These are phyloP conservation scores for Adrianichthys oophorus DNA, from an alignment of 2,797 vertebrate species.

Conservation along the genomic window DNA sequence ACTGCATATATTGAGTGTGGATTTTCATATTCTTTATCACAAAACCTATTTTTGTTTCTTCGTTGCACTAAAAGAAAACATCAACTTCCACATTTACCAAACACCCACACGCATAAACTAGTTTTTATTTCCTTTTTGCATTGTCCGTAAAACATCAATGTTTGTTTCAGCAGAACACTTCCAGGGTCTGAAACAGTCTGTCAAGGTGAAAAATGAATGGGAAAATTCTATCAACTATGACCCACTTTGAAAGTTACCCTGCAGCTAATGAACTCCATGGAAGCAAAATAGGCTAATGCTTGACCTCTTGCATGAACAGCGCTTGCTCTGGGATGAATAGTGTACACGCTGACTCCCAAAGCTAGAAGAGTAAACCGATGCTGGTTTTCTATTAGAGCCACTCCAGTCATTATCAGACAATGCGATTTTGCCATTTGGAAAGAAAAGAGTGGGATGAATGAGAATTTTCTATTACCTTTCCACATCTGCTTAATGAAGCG, in stretches of 20 bases:
- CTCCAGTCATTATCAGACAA: constrained; percentile 27
- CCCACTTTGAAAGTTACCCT: constrained; percentile 63
- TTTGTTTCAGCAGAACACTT: constrained; percentile 26
- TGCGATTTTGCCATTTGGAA: constrained; percentile 15
- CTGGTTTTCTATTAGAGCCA: constrained; percentile 28
- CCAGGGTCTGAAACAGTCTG: constrained; percentile 12
- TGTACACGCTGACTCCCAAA: constrained; percentile 31
- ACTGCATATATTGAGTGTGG: constrained; percentile 20
- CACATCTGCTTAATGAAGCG: constrained; percentile 9
- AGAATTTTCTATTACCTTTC: constrained; percentile 1
- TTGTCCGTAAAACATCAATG: constrained; percentile 12
- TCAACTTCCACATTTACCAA: constrained; percentile 10
- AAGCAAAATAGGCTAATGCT: constrained; percentile 73
- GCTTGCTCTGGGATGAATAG: constrained; percentile 28
- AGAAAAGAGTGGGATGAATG: constrained; percentile 11
- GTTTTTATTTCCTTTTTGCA: constrained; percentile 4
- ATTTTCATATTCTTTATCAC: constrained; percentile 13
- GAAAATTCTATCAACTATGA: constrained; percentile 65
- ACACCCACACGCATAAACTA: constrained; percentile 14
- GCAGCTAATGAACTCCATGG: constrained; percentile 52
- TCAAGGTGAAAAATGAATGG: constrained; percentile 29
- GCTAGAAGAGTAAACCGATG: constrained; percentile 22
- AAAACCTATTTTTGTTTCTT: constrained; percentile 22
- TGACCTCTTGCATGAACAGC: constrained; percentile 48
- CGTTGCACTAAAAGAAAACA: constrained; percentile 26